Conservation (phyloP, 2,888 invertebrate genomes). For the Liopterus haemorrhoidalis region DNA sequence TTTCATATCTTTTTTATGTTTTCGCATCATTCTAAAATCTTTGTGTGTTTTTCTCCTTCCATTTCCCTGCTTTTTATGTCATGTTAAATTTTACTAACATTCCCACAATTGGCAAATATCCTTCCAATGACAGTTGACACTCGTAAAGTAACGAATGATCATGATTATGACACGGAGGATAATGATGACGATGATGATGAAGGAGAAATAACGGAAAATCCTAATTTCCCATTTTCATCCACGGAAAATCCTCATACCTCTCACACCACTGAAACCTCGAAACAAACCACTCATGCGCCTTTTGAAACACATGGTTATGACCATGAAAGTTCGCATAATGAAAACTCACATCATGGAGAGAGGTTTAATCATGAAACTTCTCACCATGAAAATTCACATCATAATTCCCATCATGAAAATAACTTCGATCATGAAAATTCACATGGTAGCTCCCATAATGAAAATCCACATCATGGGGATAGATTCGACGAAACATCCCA, state of each 20-base stretch:
- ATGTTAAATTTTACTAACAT: too few species aligned
- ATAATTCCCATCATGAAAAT: slow-evolving; percentile 1
- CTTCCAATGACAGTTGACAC: too few species aligned
- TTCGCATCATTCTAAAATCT: too few species aligned
- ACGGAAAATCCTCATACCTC: slow-evolving; percentile 7
- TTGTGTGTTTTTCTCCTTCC: too few species aligned
- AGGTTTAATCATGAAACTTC: too few species aligned
- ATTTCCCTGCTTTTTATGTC: too few species aligned
- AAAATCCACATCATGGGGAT: slow-evolving; percentile 3
- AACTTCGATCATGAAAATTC: too few species aligned
- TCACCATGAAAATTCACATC: neutral
- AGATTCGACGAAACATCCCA: too few species aligned
- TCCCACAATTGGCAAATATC: too few species aligned
- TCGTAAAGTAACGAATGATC: too few species aligned
- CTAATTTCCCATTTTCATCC: slow-evolving; percentile 10
- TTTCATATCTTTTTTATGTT: too few species aligned
- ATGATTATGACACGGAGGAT: slow-evolving; percentile 20
- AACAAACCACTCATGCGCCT: slow-evolving; percentile 8
- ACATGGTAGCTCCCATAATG: neutral
- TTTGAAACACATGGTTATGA: slow-evolving; percentile 1
- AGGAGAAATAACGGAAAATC: slow-evolving; percentile 18
- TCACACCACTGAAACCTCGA: slow-evolving; percentile 11
- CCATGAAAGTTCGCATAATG: slow-evolving; percentile 2
- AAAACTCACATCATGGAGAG: slow-evolving; percentile 1
- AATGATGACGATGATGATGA: slow-evolving; percentile 20